Evolutionary conservation across 2,113 vertebrate species (phyloP).

Genomic region (Ciconia maguari): DNA sequence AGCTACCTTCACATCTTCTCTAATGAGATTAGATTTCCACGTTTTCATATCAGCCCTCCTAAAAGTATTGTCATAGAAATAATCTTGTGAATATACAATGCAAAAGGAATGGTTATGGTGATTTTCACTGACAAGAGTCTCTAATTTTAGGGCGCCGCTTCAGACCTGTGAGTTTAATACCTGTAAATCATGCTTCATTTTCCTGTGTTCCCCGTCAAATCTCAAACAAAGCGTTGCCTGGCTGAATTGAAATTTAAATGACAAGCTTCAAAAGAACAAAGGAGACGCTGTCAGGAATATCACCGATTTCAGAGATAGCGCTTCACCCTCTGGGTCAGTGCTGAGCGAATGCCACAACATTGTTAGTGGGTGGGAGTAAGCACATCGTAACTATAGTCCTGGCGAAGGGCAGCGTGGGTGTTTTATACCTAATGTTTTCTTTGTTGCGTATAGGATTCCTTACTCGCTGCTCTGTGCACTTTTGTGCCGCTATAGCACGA

Average conservation of each 20-base stretch:
- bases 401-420: background rate
- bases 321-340: background rate
- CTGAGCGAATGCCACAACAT: background rate
- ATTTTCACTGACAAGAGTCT: background rate
- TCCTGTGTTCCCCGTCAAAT: background rate
- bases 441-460: background rate
- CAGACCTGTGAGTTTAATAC: background rate
- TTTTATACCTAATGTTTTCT: background rate
- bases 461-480: background rate
- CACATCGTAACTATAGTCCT: background rate
- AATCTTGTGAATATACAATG: background rate
- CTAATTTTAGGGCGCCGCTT: background rate
- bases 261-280: background rate
- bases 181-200: background rate
- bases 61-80: background rate
- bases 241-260: background rate
- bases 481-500: background rate
- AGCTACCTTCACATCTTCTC: background rate
- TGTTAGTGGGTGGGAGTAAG: background rate
- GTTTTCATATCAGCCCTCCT: background rate
- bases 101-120: background rate
- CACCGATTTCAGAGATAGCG: rapidly evolving
- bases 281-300: background rate
- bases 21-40: background rate
- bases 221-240: background rate